Evolutionary conservation across 2,113 vertebrate genomes (phyloP).

Genomic region (Terrapene triunguis): DNA sequence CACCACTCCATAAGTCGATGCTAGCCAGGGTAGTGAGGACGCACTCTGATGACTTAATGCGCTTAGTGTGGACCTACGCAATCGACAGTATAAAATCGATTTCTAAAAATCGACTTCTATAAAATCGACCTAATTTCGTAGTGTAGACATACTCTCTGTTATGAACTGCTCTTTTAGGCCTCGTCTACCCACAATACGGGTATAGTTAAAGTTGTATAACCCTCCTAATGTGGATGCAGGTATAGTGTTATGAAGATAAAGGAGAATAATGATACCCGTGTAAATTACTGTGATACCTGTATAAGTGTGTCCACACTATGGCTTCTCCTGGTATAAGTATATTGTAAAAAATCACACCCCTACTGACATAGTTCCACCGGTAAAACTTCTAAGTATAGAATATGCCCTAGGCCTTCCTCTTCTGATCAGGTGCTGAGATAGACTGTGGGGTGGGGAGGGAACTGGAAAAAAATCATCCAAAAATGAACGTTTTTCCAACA

Average conservation of each 20-base stretch:
- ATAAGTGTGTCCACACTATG: not conserved
- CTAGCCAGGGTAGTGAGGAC: too few species aligned
- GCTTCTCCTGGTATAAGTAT: not conserved
- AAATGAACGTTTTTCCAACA: too few species aligned
- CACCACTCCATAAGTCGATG: too few species aligned
- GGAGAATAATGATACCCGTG: not conserved
- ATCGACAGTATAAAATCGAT: too few species aligned
- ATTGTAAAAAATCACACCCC: not conserved
- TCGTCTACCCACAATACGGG: not conserved
- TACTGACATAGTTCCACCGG: not conserved
- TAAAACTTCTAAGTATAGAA: not conserved
- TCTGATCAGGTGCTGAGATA: not conserved
- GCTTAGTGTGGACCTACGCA: too few species aligned
- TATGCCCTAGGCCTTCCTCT: not conserved
- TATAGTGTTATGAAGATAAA: fast-evolving
- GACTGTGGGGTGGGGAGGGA: not conserved
- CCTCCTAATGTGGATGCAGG: not conserved
- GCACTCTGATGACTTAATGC: too few species aligned
- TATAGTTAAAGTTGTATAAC: not conserved
- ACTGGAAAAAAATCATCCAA: too few species aligned
- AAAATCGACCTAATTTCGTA: too few species aligned
- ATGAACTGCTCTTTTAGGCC: not conserved
- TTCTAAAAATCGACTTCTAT: too few species aligned
- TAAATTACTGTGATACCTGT: not conserved
- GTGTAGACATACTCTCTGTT: not conserved